A percentile compares a stretch with the other conserved stretches of the same genome.
Evolutionary conservation across 2,888 invertebrate species (phyloP).

Genomic region (Pyralis farinalis): DNA sequence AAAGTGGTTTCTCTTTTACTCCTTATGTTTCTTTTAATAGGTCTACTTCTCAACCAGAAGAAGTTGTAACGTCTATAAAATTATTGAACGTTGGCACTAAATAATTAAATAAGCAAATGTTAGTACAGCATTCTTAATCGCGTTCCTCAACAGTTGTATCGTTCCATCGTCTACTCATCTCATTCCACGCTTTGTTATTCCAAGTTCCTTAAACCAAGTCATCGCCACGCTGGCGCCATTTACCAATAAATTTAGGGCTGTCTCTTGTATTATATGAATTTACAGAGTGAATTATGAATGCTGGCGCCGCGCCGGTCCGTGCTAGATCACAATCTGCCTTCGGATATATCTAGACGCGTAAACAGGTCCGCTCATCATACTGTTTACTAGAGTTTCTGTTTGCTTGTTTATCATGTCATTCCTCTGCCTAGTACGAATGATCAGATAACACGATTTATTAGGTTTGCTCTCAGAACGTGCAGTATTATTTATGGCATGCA

Average conservation of each 20-base stretch:
- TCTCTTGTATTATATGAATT: constrained; percentile 72
- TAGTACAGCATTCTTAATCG: background rate
- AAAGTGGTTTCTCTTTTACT: background rate
- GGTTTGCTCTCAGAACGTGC: constrained; percentile 19
- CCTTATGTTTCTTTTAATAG: no score
- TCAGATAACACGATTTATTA: constrained; percentile 41
- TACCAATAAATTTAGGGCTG: constrained; percentile 76
- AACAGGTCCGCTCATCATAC: constrained; percentile 58
- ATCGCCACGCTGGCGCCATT: constrained; percentile 70
- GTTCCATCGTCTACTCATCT: constrained; percentile 33
- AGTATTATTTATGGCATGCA: constrained; percentile 21
- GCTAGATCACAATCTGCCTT: constrained; percentile 65
- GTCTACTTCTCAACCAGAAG: no score
- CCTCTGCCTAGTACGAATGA: constrained; percentile 31
- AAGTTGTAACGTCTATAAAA: no score
- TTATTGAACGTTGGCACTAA: background rate
- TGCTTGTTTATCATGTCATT: constrained; percentile 46
- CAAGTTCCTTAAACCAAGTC: constrained; percentile 61
- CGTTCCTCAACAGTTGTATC: constrained; percentile 21
- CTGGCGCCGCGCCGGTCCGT: constrained; percentile 61
- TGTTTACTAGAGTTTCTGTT: constrained; percentile 39
- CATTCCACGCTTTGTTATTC: constrained; percentile 49
- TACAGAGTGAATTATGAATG: constrained; percentile 68
- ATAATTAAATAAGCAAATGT: background rate
- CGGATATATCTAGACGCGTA: constrained; percentile 47